These are phyloP conservation scores for Lepidochrysops patricia DNA, from an alignment of 2,888 invertebrate genomes.

Conservation along the genomic window DNA sequence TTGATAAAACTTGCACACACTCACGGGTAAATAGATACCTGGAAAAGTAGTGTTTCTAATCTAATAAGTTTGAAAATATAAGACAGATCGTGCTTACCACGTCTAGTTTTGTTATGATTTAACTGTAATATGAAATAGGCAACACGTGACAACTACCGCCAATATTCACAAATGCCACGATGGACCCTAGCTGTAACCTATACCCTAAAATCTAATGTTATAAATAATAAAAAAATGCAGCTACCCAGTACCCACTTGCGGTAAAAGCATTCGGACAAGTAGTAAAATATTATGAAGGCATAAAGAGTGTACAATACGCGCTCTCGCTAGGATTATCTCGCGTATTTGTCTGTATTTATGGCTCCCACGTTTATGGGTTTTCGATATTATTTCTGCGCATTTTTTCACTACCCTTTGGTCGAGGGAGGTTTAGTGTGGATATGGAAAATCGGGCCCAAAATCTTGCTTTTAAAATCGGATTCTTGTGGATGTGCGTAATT, in stretches of 20 bases:
- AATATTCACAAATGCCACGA: not conserved
- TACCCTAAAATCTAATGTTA: conserved; percentile 9
- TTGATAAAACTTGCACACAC: too few relatives aligned
- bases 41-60: too few relatives aligned
- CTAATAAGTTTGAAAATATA: too few relatives aligned
- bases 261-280: conserved; percentile 54
- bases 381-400: conserved; percentile 69
- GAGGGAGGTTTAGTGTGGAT: conserved; percentile 36
- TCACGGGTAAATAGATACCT: too few relatives aligned
- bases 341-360: conserved; percentile 64
- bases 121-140: too few relatives aligned
- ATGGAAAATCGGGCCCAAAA: too few relatives aligned
- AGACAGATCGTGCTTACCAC: too few relatives aligned
- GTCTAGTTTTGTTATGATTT: too few relatives aligned
- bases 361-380: conserved; percentile 59
- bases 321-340: conserved; percentile 66
- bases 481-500: too few relatives aligned
- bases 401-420: conserved; percentile 42
- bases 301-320: conserved; percentile 64
- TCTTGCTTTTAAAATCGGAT: too few relatives aligned
- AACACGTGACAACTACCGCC: too few relatives aligned
- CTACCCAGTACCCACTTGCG: conserved; percentile 25
- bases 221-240: conserved; percentile 18
- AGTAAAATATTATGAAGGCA: conserved; percentile 68
- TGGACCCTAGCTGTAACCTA: not conserved